Conservation (phyloP, 1,140 invertebrate species). For the Atta colombica region DNA sequence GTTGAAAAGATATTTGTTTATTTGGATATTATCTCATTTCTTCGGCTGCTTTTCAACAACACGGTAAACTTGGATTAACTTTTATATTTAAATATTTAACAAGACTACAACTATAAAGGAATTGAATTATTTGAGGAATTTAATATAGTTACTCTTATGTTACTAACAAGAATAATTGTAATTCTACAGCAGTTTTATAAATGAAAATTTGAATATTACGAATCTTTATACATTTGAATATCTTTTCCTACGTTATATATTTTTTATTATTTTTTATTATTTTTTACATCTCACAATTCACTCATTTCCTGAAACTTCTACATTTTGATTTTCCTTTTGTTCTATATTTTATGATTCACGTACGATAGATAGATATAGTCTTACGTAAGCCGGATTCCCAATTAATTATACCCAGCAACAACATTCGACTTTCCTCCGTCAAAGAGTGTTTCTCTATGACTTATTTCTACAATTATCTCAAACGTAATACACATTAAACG, state of each 20-base stretch:
- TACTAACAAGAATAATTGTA: not conserved
- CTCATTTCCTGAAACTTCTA: not conserved
- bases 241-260: not conserved
- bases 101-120: not conserved
- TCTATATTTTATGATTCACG: not conserved
- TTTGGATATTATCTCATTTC: not conserved
- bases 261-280: not conserved
- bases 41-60: not conserved
- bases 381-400: slow-evolving; percentile 20
- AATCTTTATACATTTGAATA: not conserved
- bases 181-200: not conserved
- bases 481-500: not conserved
- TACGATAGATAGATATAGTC: not conserved
- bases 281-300: not conserved
- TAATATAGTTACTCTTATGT: not conserved
- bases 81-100: not conserved
- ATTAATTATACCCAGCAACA: slow-evolving; percentile 16
- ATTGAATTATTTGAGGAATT: not conserved
- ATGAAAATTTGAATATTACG: not conserved
- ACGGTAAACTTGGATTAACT: not conserved
- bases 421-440: slow-evolving; percentile 6
- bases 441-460: not conserved
- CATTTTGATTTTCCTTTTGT: not conserved
- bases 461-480: slow-evolving; percentile 20
- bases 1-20: not conserved